Conservation (phyloP, 2,888 invertebrate species). For the Alloscopus bannaensis region DNA sequence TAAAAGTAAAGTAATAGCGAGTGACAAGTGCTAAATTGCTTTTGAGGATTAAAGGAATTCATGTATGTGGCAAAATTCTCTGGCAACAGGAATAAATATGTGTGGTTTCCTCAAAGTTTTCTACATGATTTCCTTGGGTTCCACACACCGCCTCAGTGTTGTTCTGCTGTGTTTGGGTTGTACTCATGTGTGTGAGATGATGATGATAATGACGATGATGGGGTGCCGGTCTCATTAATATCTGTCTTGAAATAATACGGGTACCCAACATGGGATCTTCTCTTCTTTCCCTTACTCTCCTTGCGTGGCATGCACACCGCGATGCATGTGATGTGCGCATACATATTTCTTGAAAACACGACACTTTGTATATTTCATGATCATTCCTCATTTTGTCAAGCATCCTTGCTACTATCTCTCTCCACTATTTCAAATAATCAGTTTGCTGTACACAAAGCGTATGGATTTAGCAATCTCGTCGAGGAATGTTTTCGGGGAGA, state of each 20-base stretch:
- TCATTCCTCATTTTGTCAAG: slow-evolving; percentile 64
- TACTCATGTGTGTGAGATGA: slow-evolving; percentile 45
- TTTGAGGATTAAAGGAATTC: slow-evolving; percentile 57
- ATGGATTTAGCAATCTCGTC: slow-evolving; percentile 32
- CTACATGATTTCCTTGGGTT: slow-evolving; percentile 57
- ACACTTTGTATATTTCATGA: slow-evolving; percentile 47
- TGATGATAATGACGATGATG: slow-evolving; percentile 52
- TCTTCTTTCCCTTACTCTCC: slow-evolving; percentile 27
- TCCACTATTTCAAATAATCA: slow-evolving; percentile 37
- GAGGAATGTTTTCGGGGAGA: too few relatives aligned
- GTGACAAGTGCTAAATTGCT: slow-evolving; percentile 66
- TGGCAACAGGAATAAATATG: slow-evolving; percentile 40
- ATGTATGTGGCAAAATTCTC: slow-evolving; percentile 50
- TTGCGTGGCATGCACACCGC: slow-evolving; percentile 12
- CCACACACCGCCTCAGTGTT: too few relatives aligned
- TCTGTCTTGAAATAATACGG: slow-evolving; percentile 66
- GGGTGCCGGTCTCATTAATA: slow-evolving; percentile 68
- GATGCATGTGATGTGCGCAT: neutral
- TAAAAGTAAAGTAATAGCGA: slow-evolving; percentile 58
- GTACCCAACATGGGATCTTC: slow-evolving; percentile 62
- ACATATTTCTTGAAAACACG: slow-evolving; percentile 7
- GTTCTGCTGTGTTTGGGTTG: too few relatives aligned
- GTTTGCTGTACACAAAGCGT: neutral
- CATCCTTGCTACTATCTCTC: slow-evolving; percentile 35
- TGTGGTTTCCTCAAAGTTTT: slow-evolving; percentile 58